phyloP scores from a whole-genome alignment of 92 coral and sea anemone genomes.

The Actinernus sp. region DNA sequence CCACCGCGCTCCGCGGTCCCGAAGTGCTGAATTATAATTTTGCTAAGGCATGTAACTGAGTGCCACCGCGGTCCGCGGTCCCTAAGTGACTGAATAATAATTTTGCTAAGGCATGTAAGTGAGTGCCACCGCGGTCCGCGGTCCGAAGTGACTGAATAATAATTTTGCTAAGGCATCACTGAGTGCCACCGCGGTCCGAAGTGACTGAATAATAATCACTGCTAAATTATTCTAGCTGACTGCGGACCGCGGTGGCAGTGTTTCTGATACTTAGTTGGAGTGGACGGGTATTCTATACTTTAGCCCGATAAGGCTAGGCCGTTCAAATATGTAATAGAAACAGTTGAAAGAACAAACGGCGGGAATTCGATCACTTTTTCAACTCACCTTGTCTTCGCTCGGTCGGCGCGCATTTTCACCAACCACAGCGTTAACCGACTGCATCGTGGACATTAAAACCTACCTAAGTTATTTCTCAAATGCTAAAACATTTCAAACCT shows the following conservation, averaged over 20 bases:
- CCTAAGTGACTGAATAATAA: background rate
- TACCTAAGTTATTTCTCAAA: background rate
- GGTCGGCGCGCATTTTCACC: conserved; percentile 37
- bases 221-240: too few species aligned
- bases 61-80: background rate
- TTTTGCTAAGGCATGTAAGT: background rate
- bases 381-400: conserved; percentile 68
- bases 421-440: conserved; percentile 13
- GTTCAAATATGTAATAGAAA: too few species aligned
- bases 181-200: too few species aligned
- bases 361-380: too few species aligned
- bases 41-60: background rate
- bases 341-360: too few species aligned
- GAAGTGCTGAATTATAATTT: too few species aligned
- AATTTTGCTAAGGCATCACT: too few species aligned
- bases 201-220: too few species aligned
- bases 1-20: too few species aligned
- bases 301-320: too few species aligned
- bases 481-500: background rate
- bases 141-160: too few species aligned
- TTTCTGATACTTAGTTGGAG: background rate
- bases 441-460: too few species aligned
- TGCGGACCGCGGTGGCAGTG: conserved; percentile 1
- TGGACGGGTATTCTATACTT: background rate
- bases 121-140: background rate